Evolutionary conservation across 2,113 vertebrate genomes (phyloP), one percentile per base, ranked within the genome.

Genomic region (Pachyramphus minor): DNA sequence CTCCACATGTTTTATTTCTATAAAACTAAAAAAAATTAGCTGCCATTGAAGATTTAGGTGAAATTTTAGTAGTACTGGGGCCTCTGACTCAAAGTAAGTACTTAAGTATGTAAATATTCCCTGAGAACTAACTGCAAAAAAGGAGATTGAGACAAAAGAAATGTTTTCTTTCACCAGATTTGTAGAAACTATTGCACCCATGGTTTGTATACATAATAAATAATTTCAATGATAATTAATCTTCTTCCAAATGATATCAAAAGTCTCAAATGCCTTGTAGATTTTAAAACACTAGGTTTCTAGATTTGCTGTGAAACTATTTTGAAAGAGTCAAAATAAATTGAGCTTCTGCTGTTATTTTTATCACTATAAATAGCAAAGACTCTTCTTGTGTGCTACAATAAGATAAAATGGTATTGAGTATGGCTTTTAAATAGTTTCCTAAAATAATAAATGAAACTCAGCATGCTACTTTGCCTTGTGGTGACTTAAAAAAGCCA

Each of bases 401-500:
- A 25, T 78, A 89, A 84, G 86, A 84, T 96, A 84, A 93, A 71
- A 27, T 68, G 58, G 39, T 76, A 53, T 27, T 41, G 41, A 52
- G 11, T 88, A 45, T 92, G 80, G 22, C 23, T 97, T 94, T 95
- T 94, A 93, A 97, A 89, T 91, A 67, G 49, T 60, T 82, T 73
- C 41, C 86, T 75, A 93, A 93, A 96, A 95, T 95, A 85, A 75
- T 59, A 91, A 74, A 47, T 87, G 59, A 89, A 87, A 59, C 28
- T 89, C 59, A 84, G 84, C 66, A 19, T 92, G 62, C 66, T 89
- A 30, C 55, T 93, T 75, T 52, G 58, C 72, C 42, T 90, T 79
- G 83, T 59, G 22, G 60, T 95, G 89, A 96, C 78, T 95, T 97
- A 81, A 95, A 97, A 95, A 87, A 35, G 11, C 25, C 47, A 92